Base-by-base conservation (phyloP, 1,140 invertebrate genomes). In the Aphaenogaster rudis region DNA sequence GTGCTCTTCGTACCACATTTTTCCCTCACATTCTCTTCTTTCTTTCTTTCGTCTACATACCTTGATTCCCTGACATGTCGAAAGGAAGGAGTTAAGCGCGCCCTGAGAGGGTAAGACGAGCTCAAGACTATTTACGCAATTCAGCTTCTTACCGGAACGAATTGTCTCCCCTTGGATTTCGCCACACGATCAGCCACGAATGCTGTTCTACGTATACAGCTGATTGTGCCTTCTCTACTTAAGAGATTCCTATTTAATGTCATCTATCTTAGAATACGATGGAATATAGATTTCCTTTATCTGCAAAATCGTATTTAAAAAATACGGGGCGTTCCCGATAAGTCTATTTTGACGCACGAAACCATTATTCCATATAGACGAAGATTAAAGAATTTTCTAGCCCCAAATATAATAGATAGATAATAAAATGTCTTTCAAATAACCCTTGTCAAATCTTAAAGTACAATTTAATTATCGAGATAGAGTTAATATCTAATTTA, bases 61-160 rank as follows among this genome's bases (percentile, higher is more conserved):
- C 28, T 54, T 39, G 77, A 81, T 81, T 88, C 80, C 74, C 52
- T 79, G 80, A 45, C 36, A 61, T 84, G 42, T 84, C 57, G 9
- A n/a, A 59, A 33, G 11, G 28, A 61, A 50, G 66, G 57, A 63
- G 57, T 11, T 69, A 67, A 80, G 48, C 42, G 48, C 42, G 52
- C 50, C 36, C 59, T 64, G 61, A 88, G 88, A 92, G 90, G 87
- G 91, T 91, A 92, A 94, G 90, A 93, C 88, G 89, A 89, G 81
- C 93, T 93, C 89, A 90, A 93, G 87, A 90, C 88, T 92, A 92
- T 92, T 94, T 93, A 92, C 88, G 90, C 89, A 88, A 88, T 92
- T 88, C 81, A 84, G 67, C 66, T 90, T 82, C 28, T 28, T 17
- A 39, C 33, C 66, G 61, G 39, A 87, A 82, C 72, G 54, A 86